Base-by-base conservation (phyloP, 2,888 invertebrate species). In the Leistus spinibarbis region DNA sequence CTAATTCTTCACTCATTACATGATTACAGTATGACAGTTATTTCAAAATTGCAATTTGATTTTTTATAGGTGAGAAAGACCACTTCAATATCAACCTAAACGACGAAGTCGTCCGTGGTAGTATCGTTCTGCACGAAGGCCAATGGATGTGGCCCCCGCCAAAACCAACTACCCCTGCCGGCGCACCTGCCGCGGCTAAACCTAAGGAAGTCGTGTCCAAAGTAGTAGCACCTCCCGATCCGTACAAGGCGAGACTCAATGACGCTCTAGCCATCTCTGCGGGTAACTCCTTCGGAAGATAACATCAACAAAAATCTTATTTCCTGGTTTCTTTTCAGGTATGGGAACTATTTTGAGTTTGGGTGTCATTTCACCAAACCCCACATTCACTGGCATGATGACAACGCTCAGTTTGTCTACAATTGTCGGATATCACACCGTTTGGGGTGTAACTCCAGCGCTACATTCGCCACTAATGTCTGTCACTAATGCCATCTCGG, bases 401-500 rank as follows among this genome's bases (percentile, higher is more conserved):
- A 94, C 95, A 0, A 95, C 95, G 0, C 90, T 96, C 79, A 93
- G 94, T 40, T 85, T 96, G 77, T 90, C 95, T 78, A 94, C 94
- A 83, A 90, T 92, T 81, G 95, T 95, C 19, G 90, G 90, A 1
- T 96, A 95, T 86, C 95, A 96, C 86, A 95, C 95, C 0, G 96
- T 96, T 13, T 96, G 96, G 96, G 95, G 95, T 67, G 96, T 96
- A 17, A 95, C 94, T 16, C 96, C 96, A 9, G 95, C 96, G 27
- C 89, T 96, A 20, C 96, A 96, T 87, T 95, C 95, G 0, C 96
- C 96, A 0, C 89, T 96, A 23, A 96, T 96, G 96, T 95, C 95
- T 0, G 96, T 96, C 53, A 96, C 96, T 3, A 96, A 96, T 85
- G 96, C 96, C 77, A 94, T 96, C 81, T 95, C 95, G 9, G 96